Evolutionary conservation across 1,140 invertebrate genomes (phyloP).

Genomic region (Euschistus heros): DNA sequence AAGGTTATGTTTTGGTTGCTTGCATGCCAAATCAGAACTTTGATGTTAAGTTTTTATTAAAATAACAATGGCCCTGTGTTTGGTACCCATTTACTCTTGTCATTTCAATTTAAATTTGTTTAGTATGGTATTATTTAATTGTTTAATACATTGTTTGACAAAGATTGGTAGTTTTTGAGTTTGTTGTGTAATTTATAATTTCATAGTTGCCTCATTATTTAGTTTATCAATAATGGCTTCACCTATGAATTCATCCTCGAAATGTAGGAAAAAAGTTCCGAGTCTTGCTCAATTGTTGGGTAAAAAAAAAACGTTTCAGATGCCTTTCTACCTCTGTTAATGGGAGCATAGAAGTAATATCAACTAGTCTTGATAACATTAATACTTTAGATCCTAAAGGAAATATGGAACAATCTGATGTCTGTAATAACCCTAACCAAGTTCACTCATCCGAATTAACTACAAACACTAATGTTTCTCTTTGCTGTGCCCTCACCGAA

Average conservation of each 20-base stretch:
- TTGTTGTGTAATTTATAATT: too few relatives aligned
- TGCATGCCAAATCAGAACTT: too few relatives aligned
- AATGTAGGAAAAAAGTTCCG: conserved; percentile 14
- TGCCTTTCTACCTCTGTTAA: conserved; percentile 21
- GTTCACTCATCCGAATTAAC: conserved; percentile 14
- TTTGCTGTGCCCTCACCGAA: conserved; percentile 32
- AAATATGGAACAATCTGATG: neutral
- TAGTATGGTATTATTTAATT: too few relatives aligned
- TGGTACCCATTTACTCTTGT: too few relatives aligned
- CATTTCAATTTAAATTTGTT: too few relatives aligned
- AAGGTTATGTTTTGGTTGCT: too few relatives aligned
- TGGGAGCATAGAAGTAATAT: conserved; percentile 18
- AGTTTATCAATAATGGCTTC: neutral
- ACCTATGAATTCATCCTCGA: neutral
- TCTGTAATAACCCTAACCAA: neutral
- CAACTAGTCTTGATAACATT: neutral
- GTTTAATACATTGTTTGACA: too few relatives aligned
- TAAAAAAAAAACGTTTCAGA: conserved; percentile 24
- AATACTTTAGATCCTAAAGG: neutral
- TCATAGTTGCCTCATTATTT: too few relatives aligned
- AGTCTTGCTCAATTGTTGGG: conserved; percentile 19
- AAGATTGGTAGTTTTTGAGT: too few relatives aligned
- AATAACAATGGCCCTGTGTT: too few relatives aligned
- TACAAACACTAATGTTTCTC: conserved; percentile 29
- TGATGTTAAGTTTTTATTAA: too few relatives aligned